Conservation (phyloP, 1,140 invertebrate species). For the Homarus americanus region DNA sequence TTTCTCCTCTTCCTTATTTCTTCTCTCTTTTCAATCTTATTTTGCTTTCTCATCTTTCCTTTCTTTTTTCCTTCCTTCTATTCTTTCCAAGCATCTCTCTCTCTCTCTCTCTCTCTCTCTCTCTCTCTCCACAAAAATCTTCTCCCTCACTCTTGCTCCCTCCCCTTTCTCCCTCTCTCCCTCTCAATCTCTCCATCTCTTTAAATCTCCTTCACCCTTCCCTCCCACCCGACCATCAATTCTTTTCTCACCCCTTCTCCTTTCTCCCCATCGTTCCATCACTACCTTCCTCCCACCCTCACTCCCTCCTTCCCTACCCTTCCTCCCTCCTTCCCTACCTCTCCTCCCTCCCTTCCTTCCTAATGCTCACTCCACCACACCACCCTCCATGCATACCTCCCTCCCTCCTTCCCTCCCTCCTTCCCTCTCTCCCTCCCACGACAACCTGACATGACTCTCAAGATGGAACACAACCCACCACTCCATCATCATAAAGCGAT, state of each 20-base stretch:
- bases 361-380: not conserved
- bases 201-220: not conserved
- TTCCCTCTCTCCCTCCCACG: not conserved
- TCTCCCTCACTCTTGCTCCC: not conserved
- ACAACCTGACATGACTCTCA: not conserved
- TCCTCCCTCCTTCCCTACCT: not conserved
- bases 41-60: not conserved
- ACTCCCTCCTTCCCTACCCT: not conserved
- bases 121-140: not conserved
- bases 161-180: not conserved
- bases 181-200: not conserved
- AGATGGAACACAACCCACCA: not conserved
- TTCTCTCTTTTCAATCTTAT: too few relatives aligned
- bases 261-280: not conserved
- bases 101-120: not conserved
- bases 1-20: too few relatives aligned
- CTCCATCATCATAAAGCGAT: constrained; percentile 37
- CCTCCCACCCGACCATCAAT: not conserved
- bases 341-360: not conserved
- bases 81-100: not conserved
- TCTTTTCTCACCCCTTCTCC: not conserved
- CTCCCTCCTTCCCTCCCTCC: not conserved
- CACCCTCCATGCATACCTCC: not conserved
- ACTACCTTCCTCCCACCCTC: not conserved
- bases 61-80: not conserved